A percentile compares a stretch with the other conserved stretches of the same genome.
Evolutionary conservation across 2,888 invertebrate species (phyloP).

Genomic region (Philaethria dido): DNA sequence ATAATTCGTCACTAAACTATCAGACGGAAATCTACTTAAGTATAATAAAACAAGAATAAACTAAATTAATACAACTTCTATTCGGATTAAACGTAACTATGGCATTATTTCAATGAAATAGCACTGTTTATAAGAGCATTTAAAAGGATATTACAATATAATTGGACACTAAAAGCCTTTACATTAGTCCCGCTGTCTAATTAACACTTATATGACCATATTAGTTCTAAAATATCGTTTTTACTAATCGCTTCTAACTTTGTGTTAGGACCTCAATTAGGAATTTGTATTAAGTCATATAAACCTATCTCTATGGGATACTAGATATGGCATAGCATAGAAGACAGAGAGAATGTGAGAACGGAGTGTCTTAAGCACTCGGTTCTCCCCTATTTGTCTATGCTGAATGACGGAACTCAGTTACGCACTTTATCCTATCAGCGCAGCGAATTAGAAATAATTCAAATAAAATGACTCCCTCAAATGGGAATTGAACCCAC

Average conservation of each 20-base stretch:
- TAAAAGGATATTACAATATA: constrained; percentile 15
- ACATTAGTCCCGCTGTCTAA: constrained; percentile 16
- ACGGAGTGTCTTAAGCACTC: no score
- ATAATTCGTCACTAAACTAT: no score
- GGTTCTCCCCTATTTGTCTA: no score
- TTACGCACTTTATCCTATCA: no score
- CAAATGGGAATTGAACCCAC: no score
- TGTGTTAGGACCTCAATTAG: background rate
- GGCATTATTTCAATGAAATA: background rate
- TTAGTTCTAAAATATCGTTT: constrained; percentile 4
- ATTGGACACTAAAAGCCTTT: constrained; percentile 17
- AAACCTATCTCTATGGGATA: background rate
- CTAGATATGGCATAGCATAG: background rate
- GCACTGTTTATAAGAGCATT: constrained; percentile 7
- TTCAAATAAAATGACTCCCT: no score
- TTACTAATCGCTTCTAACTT: constrained; percentile 5
- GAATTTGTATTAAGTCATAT: background rate
- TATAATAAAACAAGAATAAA: background rate
- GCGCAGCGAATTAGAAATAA: no score
- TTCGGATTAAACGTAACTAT: no score
- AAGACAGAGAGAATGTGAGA: background rate
- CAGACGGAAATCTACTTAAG: no score
- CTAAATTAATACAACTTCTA: background rate
- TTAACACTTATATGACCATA: constrained; percentile 17
- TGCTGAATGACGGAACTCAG: no score